These are phyloP conservation scores for Ischnura elegans DNA, from an alignment of 2,888 invertebrate genomes.

Conservation along the genomic window DNA sequence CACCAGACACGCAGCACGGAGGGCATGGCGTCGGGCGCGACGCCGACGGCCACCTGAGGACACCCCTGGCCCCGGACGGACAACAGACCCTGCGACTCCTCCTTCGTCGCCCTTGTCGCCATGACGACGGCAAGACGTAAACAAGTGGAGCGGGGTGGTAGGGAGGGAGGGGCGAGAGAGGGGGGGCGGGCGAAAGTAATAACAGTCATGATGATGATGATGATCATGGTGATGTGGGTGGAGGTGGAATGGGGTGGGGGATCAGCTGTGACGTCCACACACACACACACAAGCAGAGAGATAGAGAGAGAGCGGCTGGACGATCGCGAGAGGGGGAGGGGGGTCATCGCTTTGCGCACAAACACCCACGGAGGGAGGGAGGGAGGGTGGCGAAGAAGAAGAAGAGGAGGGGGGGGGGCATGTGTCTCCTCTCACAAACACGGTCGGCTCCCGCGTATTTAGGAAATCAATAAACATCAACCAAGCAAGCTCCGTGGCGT, in stretches of 20 bases:
- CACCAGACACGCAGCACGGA: neutral
- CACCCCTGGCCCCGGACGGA: neutral
- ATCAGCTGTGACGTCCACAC: slow-evolving; percentile 31
- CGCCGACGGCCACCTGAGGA: neutral
- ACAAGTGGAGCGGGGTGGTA: neutral
- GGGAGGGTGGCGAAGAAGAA: neutral
- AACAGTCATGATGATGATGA: slow-evolving; percentile 2
- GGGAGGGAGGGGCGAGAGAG: neutral
- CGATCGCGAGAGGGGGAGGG: neutral
- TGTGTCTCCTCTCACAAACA: slow-evolving; percentile 13
- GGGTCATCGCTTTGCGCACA: slow-evolving; percentile 19
- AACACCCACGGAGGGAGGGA: neutral
- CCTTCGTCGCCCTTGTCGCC: neutral
- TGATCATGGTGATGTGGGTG: neutral
- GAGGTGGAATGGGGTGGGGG: neutral
- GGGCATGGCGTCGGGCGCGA: neutral
- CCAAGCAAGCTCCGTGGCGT: slow-evolving; percentile 32
- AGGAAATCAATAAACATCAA: slow-evolving; percentile 37
- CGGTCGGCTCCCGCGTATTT: slow-evolving; percentile 24
- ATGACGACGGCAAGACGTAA: slow-evolving; percentile 34
- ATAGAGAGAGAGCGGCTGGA: neutral
- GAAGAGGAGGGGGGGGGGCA: neutral
- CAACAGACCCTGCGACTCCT: neutral
- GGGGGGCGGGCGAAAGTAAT: neutral
- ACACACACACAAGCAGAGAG: too few relatives aligned